Evolutionary conservation across 2,797 vertebrate species (phyloP).

Genomic region (Amazona ochrocephala): DNA sequence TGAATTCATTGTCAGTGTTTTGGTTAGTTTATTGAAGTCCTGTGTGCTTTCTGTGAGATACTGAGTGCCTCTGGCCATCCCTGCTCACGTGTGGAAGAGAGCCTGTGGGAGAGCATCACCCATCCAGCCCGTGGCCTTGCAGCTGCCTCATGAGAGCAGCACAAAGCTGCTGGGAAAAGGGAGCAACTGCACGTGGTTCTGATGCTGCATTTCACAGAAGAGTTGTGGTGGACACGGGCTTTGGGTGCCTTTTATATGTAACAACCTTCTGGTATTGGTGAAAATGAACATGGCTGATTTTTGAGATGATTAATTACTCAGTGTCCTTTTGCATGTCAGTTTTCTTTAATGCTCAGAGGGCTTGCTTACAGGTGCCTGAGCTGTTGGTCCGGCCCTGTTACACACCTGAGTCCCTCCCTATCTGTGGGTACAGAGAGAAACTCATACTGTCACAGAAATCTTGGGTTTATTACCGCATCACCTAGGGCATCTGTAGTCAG

Average conservation of each 20-base stretch:
- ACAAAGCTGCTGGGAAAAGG: background rate
- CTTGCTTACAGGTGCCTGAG: rapidly evolving
- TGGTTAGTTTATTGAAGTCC: background rate
- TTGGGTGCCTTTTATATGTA: background rate
- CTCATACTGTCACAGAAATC: background rate
- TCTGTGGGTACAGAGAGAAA: background rate
- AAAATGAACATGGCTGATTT: background rate
- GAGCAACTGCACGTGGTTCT: background rate
- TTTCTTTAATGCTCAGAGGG: background rate
- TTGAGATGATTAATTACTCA: background rate
- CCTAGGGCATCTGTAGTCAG: background rate
- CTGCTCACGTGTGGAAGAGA: rapidly evolving
- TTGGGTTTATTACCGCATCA: background rate
- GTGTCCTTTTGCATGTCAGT: background rate
- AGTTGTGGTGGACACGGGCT: background rate
- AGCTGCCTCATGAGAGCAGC: background rate
- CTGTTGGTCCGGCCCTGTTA: background rate
- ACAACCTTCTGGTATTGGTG: background rate
- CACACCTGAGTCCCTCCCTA: background rate
- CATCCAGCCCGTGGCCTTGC: background rate
- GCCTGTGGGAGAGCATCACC: rapidly evolving
- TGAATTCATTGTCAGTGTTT: background rate
- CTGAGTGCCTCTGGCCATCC: rapidly evolving
- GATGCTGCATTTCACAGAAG: background rate
- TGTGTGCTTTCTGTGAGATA: background rate